A percentile compares a stretch with the other conserved stretches of the same genome.
phyloP scores from a whole-genome alignment of 2,113 vertebrate genomes.

The Onychostruthus taczanowskii region DNA sequence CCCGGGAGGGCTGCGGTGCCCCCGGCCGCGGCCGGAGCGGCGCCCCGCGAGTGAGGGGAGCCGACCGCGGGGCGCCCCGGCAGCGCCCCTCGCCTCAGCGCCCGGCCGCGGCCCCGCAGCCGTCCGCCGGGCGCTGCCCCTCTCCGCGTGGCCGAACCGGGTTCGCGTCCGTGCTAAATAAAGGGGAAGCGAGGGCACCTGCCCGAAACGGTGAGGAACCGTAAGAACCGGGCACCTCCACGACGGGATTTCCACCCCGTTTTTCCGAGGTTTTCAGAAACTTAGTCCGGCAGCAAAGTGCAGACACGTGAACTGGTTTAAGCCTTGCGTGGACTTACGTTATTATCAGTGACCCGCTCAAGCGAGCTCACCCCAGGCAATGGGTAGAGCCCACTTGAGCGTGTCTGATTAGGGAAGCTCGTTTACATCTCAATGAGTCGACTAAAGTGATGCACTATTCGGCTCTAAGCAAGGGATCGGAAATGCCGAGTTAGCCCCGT shows the following conservation, averaged over 20 bases:
- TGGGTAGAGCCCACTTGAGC: not conserved
- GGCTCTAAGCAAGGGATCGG: not conserved
- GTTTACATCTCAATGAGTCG: not conserved
- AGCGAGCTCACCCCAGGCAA: not conserved
- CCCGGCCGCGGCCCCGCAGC: not conserved
- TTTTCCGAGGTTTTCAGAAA: not conserved
- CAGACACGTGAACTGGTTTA: not conserved
- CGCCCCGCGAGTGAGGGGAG: rapidly evolving
- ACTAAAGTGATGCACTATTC: not conserved
- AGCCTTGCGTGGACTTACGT: not conserved
- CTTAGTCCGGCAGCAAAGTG: not conserved
- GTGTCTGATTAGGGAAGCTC: not conserved
- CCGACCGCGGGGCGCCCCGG: not conserved
- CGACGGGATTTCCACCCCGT: rapidly evolving
- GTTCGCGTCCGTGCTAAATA: not conserved
- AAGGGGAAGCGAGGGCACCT: not conserved
- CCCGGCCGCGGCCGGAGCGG: not conserved
- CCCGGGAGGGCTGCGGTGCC: not conserved
- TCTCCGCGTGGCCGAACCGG: not conserved
- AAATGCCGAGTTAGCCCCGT: not conserved
- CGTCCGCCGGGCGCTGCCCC: not conserved
- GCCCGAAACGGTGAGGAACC: not conserved
- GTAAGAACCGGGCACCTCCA: not conserved
- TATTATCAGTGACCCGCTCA: not conserved
- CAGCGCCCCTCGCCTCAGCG: not conserved